Evolutionary conservation across 2,888 invertebrate species (phyloP), one percentile per base, ranked within the genome.

Genomic region (Sarcophaga variegata): DNA sequence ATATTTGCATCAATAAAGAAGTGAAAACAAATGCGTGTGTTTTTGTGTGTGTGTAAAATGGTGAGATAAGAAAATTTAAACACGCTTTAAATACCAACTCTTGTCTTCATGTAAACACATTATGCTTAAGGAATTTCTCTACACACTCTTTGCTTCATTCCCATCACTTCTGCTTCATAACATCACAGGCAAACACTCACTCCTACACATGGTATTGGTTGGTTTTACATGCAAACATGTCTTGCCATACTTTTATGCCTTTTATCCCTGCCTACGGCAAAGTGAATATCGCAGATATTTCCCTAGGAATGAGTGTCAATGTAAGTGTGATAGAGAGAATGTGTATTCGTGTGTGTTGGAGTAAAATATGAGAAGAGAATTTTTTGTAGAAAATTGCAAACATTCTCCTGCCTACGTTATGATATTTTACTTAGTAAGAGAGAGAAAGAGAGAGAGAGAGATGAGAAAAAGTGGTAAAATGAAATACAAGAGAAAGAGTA

Each of bases 21-120:
- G 2, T 10, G 1, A 37, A 37, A 37, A 37, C 37, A 37, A 8
- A 10, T 37, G 37, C 0, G 37, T 37, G 37, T 10, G 37, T 37
- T 10, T 37, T 10, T 37, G 37, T 10, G 37, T 37, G 37, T 1
- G 8, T 37, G 37, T 1, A 2, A 37, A 25, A 59, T 66, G 45
- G 25, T 71, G 45, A 47, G 37, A 45, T 72, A 22, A 37, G 67
- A 66, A 76, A 78, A 60, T 82, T 75, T 79, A 60, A 81, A 64
- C 82, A 79, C 79, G 66, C 75, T 66, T 82, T 54, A 62, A 75
- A 82, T 79, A 78, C 82, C 71, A 85, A 78, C 49, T 75, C 70
- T 86, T 8, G 37, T 37, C 17, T 45, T 86, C 54, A 66, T 67
- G 22, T 77, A 22, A 69, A 64, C 59, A 75, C 69, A 75, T 70